A percentile compares a stretch with the other conserved stretches of the same genome.
Evolutionary conservation across 2,888 invertebrate genomes (phyloP).

Genomic region (Agrilus biguttatus): DNA sequence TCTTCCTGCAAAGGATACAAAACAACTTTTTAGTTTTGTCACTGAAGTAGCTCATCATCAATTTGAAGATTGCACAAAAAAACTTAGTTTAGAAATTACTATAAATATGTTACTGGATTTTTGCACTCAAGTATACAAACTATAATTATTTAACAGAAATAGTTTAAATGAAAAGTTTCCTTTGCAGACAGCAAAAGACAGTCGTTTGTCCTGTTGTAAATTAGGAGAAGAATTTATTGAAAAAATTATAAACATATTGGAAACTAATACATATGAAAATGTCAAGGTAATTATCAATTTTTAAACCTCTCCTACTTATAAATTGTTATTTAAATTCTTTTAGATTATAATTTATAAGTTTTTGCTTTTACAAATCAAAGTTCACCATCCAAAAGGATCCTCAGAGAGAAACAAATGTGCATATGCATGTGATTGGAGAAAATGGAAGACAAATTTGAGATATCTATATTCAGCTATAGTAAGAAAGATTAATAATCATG

Average conservation of each 20-base stretch:
- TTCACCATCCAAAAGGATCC: slow-evolving; percentile 37
- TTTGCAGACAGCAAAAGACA: slow-evolving; percentile 22
- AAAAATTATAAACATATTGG: slow-evolving; percentile 16
- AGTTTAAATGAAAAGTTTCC: not conserved
- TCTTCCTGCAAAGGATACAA: slow-evolving; percentile 15
- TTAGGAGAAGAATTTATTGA: slow-evolving; percentile 25
- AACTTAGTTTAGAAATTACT: slow-evolving; percentile 13
- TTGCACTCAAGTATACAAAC: slow-evolving; percentile 7
- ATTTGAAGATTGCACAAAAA: slow-evolving; percentile 11
- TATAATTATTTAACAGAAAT: not conserved
- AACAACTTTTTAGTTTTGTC: slow-evolving; percentile 21
- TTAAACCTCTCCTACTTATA: slow-evolving; percentile 2
- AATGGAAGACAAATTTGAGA: slow-evolving; percentile 31
- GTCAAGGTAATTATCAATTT: slow-evolving; percentile 10
- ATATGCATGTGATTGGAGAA: slow-evolving; percentile 27
- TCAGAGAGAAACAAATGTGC: slow-evolving; percentile 21
- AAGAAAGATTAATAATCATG: not conserved
- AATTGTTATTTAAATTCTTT: slow-evolving; percentile 8
- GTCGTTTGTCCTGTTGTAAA: slow-evolving; percentile 23
- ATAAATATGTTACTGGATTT: slow-evolving; percentile 9
- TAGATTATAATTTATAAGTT: slow-evolving; percentile 32
- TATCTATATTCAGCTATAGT: slow-evolving; percentile 22
- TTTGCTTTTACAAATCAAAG: slow-evolving; percentile 33
- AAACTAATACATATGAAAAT: slow-evolving; percentile 14
- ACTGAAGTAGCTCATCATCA: slow-evolving; percentile 16